These are phyloP conservation scores for Drosophila infuscata DNA, from an alignment of 2,888 invertebrate genomes.

Conservation along the genomic window DNA sequence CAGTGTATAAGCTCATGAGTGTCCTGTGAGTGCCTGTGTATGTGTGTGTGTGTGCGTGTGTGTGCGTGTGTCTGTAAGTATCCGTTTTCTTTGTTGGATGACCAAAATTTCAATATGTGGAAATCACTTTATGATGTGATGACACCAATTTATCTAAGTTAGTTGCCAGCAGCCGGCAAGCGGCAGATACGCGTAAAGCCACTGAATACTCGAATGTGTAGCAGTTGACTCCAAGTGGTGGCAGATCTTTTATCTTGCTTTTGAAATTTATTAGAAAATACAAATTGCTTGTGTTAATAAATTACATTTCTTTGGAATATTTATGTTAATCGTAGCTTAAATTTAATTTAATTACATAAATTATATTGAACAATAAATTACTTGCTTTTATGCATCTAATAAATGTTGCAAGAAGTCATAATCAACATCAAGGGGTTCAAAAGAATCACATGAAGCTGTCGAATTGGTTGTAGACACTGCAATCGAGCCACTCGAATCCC, in stretches of 20 bases:
- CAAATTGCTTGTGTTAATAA: background rate
- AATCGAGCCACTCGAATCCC: slow-evolving; percentile 33
- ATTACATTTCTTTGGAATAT: background rate
- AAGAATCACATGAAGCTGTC: slow-evolving; percentile 26
- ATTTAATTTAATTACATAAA: background rate
- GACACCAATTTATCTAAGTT: slow-evolving; percentile 84
- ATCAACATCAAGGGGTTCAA: slow-evolving; percentile 45
- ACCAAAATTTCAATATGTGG: slow-evolving; percentile 83
- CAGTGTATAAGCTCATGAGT: slow-evolving; percentile 26
- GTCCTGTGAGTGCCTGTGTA: slow-evolving; percentile 18
- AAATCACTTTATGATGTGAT: slow-evolving; percentile 85
- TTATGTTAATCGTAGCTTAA: background rate
- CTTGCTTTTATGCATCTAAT: slow-evolving; percentile 26
- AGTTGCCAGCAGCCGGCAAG: slow-evolving; percentile 35
- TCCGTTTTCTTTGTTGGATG: slow-evolving; percentile 32
- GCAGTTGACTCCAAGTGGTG: slow-evolving; percentile 16
- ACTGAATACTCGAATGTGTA: slow-evolving; percentile 10
- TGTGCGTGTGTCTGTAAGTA: slow-evolving; percentile 8
- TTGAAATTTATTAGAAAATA: background rate
- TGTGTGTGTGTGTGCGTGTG: slow-evolving; percentile 22
- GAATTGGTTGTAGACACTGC: slow-evolving; percentile 9
- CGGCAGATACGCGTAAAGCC: background rate
- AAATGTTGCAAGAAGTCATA: slow-evolving; percentile 60
- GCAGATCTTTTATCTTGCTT: background rate
- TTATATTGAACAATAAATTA: background rate